These are phyloP conservation scores for Orthonyx spaldingii DNA, from an alignment of 2,113 vertebrate genomes.

Conservation along the genomic window DNA sequence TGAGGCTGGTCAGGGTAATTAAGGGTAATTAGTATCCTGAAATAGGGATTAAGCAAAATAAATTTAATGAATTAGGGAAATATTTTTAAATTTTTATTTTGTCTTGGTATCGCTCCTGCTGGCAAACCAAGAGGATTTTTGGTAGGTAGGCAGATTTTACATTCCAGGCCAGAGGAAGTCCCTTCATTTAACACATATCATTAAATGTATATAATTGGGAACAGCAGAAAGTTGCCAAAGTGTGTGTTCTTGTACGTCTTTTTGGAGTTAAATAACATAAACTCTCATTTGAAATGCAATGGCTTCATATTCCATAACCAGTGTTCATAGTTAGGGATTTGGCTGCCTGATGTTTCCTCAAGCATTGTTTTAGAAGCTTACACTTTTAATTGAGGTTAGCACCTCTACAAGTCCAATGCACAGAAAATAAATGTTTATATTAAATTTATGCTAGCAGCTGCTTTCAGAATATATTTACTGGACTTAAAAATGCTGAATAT, in stretches of 20 bases:
- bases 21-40: background rate
- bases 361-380: background rate
- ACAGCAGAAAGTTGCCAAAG: background rate
- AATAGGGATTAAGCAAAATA: background rate
- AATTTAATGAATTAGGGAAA: background rate
- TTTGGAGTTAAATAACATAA: background rate
- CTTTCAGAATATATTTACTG: background rate
- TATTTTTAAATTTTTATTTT: background rate
- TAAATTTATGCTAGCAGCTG: background rate
- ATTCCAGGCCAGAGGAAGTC: background rate
- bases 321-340: background rate
- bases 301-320: background rate
- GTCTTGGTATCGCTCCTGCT: background rate
- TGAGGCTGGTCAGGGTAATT: background rate
- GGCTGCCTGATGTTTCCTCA: background rate
- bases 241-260: background rate
- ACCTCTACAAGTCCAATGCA: fast-evolving
- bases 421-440: background rate
- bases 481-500: background rate
- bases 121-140: background rate
- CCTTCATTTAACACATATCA: background rate
- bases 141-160: background rate
- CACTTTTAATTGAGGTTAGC: background rate
- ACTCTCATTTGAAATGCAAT: background rate
- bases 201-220: background rate